A percentile compares a stretch with the other conserved stretches of the same genome.
phyloP scores from a whole-genome alignment of 2,797 vertebrate genomes.

The Urophycis tenuis region DNA sequence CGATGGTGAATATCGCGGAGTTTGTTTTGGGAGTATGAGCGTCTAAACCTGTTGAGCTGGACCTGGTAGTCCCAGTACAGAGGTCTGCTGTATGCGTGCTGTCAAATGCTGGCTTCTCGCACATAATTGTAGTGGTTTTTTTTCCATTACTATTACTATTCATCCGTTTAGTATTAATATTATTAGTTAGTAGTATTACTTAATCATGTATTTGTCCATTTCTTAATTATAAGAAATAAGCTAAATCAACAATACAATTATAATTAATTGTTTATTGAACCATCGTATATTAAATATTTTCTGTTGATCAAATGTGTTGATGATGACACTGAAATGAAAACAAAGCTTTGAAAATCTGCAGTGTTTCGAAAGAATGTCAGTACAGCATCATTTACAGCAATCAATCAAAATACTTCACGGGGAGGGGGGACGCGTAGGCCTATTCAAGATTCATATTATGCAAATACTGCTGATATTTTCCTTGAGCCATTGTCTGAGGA shows the following conservation, averaged over 20 bases:
- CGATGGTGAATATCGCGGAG: constrained; percentile 31
- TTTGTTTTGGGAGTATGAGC: constrained; percentile 10
- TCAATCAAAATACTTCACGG: neutral
- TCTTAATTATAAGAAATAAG: neutral
- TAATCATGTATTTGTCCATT: neutral
- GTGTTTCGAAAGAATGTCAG: neutral
- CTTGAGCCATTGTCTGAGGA: neutral
- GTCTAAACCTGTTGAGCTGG: constrained; percentile 61
- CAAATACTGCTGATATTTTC: neutral
- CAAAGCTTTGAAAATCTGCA: neutral
- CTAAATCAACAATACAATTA: too few relatives aligned
- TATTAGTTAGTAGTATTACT: neutral
- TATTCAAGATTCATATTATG: neutral
- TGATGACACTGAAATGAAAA: neutral
- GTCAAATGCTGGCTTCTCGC: neutral
- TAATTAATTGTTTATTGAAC: too few relatives aligned
- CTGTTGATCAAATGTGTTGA: too few relatives aligned
- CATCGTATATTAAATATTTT: too few relatives aligned
- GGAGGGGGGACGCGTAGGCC: neutral
- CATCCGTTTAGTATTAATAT: too few relatives aligned
- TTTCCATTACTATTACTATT: too few relatives aligned
- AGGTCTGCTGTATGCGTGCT: neutral
- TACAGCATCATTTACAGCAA: neutral
- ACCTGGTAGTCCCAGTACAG: neutral
- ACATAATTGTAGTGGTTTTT: neutral